These are phyloP conservation scores for Tetranychus piercei DNA, from an alignment of 2,888 invertebrate genomes.

Conservation along the genomic window DNA sequence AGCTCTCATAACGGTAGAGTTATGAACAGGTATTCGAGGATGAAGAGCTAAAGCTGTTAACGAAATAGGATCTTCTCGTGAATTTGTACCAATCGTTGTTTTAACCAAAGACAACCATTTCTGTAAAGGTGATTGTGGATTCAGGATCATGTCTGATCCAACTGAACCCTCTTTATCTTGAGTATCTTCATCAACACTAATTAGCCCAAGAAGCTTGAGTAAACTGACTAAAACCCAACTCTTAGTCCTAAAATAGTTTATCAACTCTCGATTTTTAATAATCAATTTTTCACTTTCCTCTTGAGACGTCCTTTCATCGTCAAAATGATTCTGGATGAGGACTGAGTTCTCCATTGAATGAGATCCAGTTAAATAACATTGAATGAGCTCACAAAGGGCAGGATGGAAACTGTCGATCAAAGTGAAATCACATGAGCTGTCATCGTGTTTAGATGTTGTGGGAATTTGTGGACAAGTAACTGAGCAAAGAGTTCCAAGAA, in stretches of 20 bases:
- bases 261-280: slow-evolving; percentile 15
- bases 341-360: slow-evolving; percentile 10
- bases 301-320: slow-evolving; percentile 9
- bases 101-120: slow-evolving; percentile 18
- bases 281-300: background rate
- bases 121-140: slow-evolving; percentile 7
- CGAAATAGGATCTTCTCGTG: slow-evolving; percentile 2
- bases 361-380: slow-evolving; percentile 18
- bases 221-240: slow-evolving; percentile 20
- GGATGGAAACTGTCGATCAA: slow-evolving; percentile 19
- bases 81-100: slow-evolving; percentile 13
- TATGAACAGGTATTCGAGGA: slow-evolving; percentile 16
- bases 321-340: slow-evolving; percentile 18
- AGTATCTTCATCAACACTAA: background rate
- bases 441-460: slow-evolving; percentile 14
- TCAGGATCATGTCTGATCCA: background rate
- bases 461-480: slow-evolving; percentile 20
- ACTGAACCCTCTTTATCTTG: background rate
- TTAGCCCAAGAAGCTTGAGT: slow-evolving; percentile 15
- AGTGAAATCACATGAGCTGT: slow-evolving; percentile 11
- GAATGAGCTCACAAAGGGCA: slow-evolving; percentile 18
- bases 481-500: slow-evolving; percentile 20
- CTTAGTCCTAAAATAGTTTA: slow-evolving; percentile 18
- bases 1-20: slow-evolving; percentile 17
- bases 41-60: slow-evolving; percentile 17